These are phyloP conservation scores for Nyctereutes procyonoides DNA, from an alignment of 2,113 vertebrate genomes.

Conservation along the genomic window DNA sequence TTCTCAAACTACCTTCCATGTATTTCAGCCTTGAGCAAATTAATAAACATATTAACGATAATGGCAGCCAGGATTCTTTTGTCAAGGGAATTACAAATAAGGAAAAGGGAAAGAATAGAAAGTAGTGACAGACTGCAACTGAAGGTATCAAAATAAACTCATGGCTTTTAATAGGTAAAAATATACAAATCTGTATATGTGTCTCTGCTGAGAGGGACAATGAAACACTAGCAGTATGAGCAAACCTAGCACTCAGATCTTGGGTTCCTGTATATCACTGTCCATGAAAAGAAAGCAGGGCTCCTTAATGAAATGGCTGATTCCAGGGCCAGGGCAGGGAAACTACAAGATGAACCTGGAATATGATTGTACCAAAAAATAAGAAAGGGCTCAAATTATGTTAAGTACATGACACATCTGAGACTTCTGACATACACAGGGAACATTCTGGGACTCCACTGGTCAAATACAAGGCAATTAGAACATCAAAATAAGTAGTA, in stretches of 20 bases:
- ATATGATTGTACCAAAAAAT: constrained; percentile 8
- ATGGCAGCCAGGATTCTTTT: background rate
- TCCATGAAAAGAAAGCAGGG: constrained; percentile 22
- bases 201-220: background rate
- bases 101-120: background rate
- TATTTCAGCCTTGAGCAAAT: constrained; percentile 20
- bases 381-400: constrained; percentile 11
- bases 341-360: background rate
- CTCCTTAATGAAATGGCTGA: constrained; percentile 7
- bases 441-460: background rate
- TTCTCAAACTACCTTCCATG: constrained; percentile 50
- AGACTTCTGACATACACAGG: background rate
- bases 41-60: constrained; percentile 1
- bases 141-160: background rate
- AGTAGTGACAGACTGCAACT: background rate
- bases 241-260: background rate
- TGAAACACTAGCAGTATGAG: background rate
- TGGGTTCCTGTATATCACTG: background rate
- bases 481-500: constrained; percentile 6
- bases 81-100: background rate
- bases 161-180: background rate
- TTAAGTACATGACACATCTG: background rate
- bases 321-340: background rate
- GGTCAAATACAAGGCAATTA: constrained; percentile 10
- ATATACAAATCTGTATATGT: background rate